Evolutionary conservation across 1,140 invertebrate genomes (phyloP).

Genomic region (Drosophila funebris): DNA sequence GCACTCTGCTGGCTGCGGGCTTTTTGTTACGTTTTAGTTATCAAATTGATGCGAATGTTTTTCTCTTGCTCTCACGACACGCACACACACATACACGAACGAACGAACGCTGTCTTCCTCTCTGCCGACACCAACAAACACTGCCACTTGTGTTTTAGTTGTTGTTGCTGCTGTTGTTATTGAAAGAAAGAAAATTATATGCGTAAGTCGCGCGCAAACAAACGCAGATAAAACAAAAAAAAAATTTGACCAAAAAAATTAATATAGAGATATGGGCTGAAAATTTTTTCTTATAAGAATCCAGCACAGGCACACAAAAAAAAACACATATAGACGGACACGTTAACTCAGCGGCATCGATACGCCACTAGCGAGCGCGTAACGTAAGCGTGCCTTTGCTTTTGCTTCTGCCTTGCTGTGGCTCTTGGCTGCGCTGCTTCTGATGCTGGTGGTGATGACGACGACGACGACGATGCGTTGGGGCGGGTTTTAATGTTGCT

Average conservation of each 20-base stretch:
- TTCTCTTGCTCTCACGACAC: constrained; percentile 24
- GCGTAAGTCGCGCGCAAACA: constrained; percentile 39
- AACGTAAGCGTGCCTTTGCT: constrained; percentile 47
- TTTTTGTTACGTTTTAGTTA: constrained; percentile 48
- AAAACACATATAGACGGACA: constrained; percentile 20
- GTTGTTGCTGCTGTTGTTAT: constrained; percentile 40
- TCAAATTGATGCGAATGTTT: constrained; percentile 45
- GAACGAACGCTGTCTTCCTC: constrained; percentile 12
- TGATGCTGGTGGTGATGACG: constrained; percentile 12
- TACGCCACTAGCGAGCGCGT: constrained; percentile 34
- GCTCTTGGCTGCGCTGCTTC: constrained; percentile 28
- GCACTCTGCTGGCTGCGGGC: constrained; percentile 18
- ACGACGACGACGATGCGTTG: constrained; percentile 38
- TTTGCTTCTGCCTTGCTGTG: constrained; percentile 24
- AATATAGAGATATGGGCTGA: neutral
- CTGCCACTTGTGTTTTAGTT: constrained; percentile 45
- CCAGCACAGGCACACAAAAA: constrained; percentile 11
- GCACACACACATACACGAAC: constrained; percentile 20
- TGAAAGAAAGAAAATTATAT: constrained; percentile 42
- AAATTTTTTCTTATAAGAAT: constrained; percentile 39
- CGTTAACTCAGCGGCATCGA: constrained; percentile 30
- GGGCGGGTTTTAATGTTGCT: constrained; percentile 45
- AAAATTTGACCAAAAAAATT: constrained; percentile 16
- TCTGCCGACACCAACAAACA: constrained; percentile 54
- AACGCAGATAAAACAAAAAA: constrained; percentile 37